Evolutionary conservation across 1,140 invertebrate genomes (phyloP), one percentile per base, ranked within the genome.

Genomic region (Drosophila lowei): DNA sequence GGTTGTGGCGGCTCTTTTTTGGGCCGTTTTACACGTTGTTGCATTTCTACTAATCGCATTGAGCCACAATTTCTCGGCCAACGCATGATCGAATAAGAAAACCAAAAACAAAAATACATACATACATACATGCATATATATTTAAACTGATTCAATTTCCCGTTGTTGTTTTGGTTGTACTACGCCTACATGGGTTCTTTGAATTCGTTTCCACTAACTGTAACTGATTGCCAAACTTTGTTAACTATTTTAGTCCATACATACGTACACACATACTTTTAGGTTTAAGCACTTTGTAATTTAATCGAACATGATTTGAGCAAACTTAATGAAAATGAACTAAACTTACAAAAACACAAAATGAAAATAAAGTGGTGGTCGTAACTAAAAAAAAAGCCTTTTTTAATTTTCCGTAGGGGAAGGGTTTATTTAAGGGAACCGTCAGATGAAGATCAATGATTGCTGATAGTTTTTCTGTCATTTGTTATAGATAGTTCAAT

Each of bases 211-310:
- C 64, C 41, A 83, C 68, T 64, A 88, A 77, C 71, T 74, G 48
- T 76, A 75, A 65, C 78, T 65, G 64, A 88, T 65, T 86, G 66
- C 67, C 65, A 78, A 72, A 68, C 79, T 88, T 88, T 79, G 83
- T 88, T 88, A 86, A 83, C 66, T 79, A 88, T 88, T 86, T 88
- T 88, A 88, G 83, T 88, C 83, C 83, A 88, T 83, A 83, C 80
- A 38, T 88, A 73, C 71, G 52, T 73, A 73, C 71, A 72, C 88
- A 86, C 74, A 77, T 75, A 88, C 78, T 77, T 83, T 76, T 83
- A 88, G 84, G 75, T 85, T 88, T 83, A 86, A 88, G 83, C 59
- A 84, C 72, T 57, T 57, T 78, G 81, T 88, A 86, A 78, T 86
- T 88, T 86, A 86, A 86, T 88, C 83, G 47, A 86, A 88, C 73